Evolutionary conservation across 2,888 invertebrate genomes (phyloP).

Genomic region (Achlya flavicornis): DNA sequence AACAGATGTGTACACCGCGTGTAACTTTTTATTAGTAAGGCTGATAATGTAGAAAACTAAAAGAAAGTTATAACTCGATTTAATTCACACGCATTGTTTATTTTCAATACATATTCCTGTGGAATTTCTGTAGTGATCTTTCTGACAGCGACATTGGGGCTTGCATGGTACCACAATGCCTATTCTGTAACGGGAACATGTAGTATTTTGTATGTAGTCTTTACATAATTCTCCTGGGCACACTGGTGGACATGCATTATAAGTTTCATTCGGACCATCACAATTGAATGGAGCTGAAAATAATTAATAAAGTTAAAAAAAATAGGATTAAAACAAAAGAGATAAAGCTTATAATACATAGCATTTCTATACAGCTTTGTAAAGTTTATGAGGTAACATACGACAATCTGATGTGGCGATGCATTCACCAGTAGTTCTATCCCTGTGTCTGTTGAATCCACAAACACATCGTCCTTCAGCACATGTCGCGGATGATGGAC

Average conservation of each 20-base stretch:
- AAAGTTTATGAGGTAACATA: constrained; percentile 11
- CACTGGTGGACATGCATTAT: neutral
- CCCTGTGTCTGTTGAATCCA: constrained; percentile 25
- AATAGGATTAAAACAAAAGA: neutral
- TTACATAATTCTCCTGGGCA: neutral
- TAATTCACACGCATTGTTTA: constrained; percentile 24
- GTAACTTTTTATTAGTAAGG: no score
- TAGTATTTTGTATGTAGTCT: neutral
- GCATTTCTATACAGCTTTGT: no score
- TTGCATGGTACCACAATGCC: constrained; percentile 22
- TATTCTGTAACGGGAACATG: neutral
- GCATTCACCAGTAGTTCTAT: constrained; percentile 31
- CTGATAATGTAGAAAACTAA: no score
- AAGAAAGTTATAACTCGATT: neutral
- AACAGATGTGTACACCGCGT: no score
- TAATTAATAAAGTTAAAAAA: neutral
- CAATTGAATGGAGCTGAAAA: constrained; percentile 2
- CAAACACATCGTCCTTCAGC: constrained; percentile 33
- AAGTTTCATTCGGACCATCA: neutral
- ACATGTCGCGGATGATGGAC: constrained; percentile 27
- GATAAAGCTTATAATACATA: no score
- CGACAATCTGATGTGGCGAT: constrained; percentile 27
- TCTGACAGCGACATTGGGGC: constrained; percentile 35
- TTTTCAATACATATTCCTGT: constrained; percentile 32
- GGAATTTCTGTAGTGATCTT: constrained; percentile 29